phyloP scores from a whole-genome alignment of 37 sponge, comb jelly and placozoan species.

The Petrosia ficiformis region DNA sequence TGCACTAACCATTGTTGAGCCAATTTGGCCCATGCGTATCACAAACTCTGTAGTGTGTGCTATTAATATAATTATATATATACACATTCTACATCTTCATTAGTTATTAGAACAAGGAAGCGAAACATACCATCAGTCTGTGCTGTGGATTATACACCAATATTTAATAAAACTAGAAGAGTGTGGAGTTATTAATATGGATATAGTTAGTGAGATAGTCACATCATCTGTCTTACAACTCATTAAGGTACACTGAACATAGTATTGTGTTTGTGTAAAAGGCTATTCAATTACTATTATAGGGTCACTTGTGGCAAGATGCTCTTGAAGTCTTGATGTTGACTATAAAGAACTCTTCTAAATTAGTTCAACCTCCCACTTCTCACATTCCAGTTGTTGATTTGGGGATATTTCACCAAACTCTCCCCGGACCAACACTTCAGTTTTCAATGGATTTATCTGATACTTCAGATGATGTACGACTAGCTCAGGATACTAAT shows the following conservation, averaged over 20 bases:
- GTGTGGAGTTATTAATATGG: constrained; percentile 14
- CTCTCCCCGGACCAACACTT: constrained; percentile 85
- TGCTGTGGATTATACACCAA: constrained; percentile 50
- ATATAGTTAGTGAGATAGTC: constrained; percentile 15
- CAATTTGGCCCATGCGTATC: no score
- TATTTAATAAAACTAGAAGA: constrained; percentile 53
- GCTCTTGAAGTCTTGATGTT: constrained; percentile 46
- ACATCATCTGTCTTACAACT: constrained; percentile 40
- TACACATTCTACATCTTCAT: no score
- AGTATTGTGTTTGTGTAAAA: neutral
- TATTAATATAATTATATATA: no score
- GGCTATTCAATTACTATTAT: constrained; percentile 6
- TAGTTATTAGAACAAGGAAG: constrained; percentile 70
- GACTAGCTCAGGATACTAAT: constrained; percentile 20
- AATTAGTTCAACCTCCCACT: constrained; percentile 65
- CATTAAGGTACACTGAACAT: constrained; percentile 43
- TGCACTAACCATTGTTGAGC: no score
- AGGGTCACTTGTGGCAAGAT: constrained; percentile 66
- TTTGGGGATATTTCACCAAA: constrained; percentile 60
- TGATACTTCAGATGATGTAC: constrained; percentile 46
- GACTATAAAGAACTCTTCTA: constrained; percentile 63
- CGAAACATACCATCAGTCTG: constrained; percentile 43
- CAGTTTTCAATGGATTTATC: constrained; percentile 63
- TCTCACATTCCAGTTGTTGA: constrained; percentile 61
- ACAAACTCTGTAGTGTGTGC: no score